Base-by-base conservation (phyloP, 2,888 invertebrate genomes). In the Microctonus hyperodae region DNA sequence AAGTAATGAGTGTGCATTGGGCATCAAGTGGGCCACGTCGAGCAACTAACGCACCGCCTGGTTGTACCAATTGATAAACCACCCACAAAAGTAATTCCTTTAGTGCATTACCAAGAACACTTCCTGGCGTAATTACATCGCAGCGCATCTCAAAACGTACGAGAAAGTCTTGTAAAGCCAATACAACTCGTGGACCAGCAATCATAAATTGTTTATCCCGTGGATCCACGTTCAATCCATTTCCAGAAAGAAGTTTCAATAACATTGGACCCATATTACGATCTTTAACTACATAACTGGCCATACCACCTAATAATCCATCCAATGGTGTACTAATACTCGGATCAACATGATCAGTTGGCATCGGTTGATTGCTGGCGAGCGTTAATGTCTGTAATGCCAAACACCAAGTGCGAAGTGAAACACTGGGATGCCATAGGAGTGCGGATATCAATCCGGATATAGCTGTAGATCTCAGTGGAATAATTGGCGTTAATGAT, bases 361-460 rank as follows among this genome's bases (percentile, higher is more conserved):
- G 77, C 55, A 80, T 64, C 66, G 89, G 85, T 31, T 88, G 88
- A 82, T 91, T 92, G 61, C 92, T 90, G 56, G 91, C 89, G 79
- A 93, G 86, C 1, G 92, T 92, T 58, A 94, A 83, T 13, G 91
- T 89, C 79, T 93, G 92, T 82, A 94, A 88, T 0, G 91, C 91
- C 31, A 92, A 86, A 75, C 92, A 92, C 94, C 94, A 94, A 69
- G 92, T 91, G 67, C 92, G 87, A 33, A 93, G 84, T 59, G 91
- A 90, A 58, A 92, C 87, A 64, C 89, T 90, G 7, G 90, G 89
- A 70, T 88, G 86, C 87, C 90, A 89, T 1, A 90, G 88, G 48
- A 92, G 85, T 0, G 91, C 90, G 50, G 88, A 85, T 57, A 93
- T 86, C 20, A 93, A 84, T 16, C 90, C 88, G 67, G 89, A 87